phyloP scores from a whole-genome alignment of 1,140 invertebrate species.

The Coenobita brevimanus region DNA sequence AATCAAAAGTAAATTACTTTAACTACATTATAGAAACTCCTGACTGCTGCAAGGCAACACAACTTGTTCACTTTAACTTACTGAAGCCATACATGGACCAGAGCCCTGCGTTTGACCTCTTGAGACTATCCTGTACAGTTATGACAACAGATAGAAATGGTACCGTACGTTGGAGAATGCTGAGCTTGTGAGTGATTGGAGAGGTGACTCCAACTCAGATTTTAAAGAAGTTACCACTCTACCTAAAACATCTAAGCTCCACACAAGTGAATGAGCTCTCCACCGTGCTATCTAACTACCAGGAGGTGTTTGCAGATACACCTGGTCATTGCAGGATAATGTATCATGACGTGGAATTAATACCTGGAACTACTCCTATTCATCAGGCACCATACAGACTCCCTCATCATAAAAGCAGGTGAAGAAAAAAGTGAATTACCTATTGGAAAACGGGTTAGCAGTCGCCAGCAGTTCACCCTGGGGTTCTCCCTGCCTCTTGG shows the following conservation, averaged over 20 bases:
- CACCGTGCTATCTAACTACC: background rate
- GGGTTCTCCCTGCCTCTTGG: background rate
- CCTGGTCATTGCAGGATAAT: background rate
- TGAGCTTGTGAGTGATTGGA: too few species aligned
- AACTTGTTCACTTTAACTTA: slow-evolving; percentile 1
- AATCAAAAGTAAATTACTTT: too few species aligned
- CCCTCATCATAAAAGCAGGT: background rate
- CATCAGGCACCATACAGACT: background rate
- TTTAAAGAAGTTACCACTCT: too few species aligned
- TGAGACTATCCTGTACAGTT: background rate
- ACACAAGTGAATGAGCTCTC: background rate
- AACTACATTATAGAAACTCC: too few species aligned
- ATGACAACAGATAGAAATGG: background rate
- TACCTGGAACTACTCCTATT: background rate
- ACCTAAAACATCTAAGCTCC: too few species aligned
- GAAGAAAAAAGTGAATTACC: slow-evolving; percentile 12
- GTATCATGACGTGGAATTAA: background rate
- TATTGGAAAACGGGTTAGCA: background rate
- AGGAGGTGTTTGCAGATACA: background rate
- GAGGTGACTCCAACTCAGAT: too few species aligned
- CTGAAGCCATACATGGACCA: background rate
- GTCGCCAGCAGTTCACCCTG: background rate
- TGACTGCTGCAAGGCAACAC: background rate
- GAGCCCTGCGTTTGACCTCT: background rate
- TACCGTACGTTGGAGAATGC: too few species aligned